These are phyloP conservation scores for Microtus richardsoni DNA, from an alignment of 2,113 vertebrate genomes.

Conservation along the genomic window DNA sequence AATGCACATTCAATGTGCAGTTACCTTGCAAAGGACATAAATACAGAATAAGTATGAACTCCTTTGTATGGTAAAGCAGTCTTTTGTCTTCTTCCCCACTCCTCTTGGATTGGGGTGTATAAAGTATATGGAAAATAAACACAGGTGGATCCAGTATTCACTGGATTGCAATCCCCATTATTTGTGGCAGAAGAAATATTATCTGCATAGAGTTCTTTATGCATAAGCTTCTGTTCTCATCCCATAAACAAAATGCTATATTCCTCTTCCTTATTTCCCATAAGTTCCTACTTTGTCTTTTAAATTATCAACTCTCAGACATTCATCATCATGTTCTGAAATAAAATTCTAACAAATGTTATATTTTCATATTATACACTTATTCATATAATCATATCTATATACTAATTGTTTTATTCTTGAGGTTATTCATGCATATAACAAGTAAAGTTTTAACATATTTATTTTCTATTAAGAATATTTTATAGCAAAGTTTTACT, in stretches of 20 bases:
- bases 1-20: background rate
- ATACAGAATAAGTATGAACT: background rate
- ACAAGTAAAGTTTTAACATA: background rate
- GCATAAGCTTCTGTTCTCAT: background rate
- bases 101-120: too few species aligned
- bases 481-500: constrained; percentile 70
- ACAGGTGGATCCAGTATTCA: too few species aligned
- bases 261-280: background rate
- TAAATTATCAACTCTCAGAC: background rate
- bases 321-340: background rate
- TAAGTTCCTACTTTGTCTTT: background rate
- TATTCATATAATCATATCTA: background rate
- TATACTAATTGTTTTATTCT: constrained; percentile 46
- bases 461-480: constrained; percentile 73
- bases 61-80: background rate
- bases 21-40: background rate
- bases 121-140: too few species aligned
- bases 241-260: background rate
- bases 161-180: background rate
- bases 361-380: background rate
- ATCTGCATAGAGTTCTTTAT: background rate
- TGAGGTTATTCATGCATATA: background rate
- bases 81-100: too few species aligned
- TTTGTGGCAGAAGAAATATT: constrained; percentile 3
- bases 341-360: constrained; percentile 55